Evolutionary conservation across 2,888 invertebrate genomes (phyloP).

Genomic region (Polymixis flavicincta): DNA sequence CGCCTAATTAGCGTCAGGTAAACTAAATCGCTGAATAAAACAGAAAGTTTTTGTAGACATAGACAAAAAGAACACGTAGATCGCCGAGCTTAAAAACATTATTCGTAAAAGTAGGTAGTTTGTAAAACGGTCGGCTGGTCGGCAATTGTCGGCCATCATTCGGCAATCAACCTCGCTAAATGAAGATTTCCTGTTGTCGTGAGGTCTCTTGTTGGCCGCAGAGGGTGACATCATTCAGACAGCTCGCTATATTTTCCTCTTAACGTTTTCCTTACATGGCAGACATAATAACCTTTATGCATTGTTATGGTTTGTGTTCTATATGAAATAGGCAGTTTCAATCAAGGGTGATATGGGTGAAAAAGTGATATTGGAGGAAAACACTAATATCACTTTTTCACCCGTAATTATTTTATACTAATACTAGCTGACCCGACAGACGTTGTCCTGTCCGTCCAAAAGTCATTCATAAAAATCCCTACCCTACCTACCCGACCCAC

Average conservation of each 20-base stretch:
- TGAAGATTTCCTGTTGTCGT: constrained; percentile 77
- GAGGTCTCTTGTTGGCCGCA: constrained; percentile 65
- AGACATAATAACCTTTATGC: constrained; percentile 34
- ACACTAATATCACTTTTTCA: too few relatives aligned
- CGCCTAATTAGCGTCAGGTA: constrained; percentile 51
- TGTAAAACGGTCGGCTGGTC: constrained; percentile 30
- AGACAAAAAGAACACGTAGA: constrained; percentile 33
- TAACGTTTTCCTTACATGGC: constrained; percentile 64
- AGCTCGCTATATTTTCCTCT: constrained; percentile 66
- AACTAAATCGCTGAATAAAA: constrained; percentile 37
- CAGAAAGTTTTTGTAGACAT: constrained; percentile 34
- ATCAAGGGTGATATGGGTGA: neutral
- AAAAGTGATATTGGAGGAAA: too few relatives aligned
- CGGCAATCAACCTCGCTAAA: constrained; percentile 71
- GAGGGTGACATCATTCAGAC: constrained; percentile 71
- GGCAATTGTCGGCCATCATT: constrained; percentile 62
- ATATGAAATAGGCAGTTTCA: neutral
- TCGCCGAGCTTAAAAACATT: constrained; percentile 39
- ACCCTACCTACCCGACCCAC: too few relatives aligned
- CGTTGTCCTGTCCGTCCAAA: too few relatives aligned
- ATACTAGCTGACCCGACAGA: too few relatives aligned
- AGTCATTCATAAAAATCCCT: too few relatives aligned
- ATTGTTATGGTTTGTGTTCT: constrained; percentile 30
- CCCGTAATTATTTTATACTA: too few relatives aligned
- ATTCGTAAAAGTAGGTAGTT: constrained; percentile 27